Evolutionary conservation across 2,113 vertebrate species (phyloP), one percentile per base, ranked within the genome.

Genomic region (Colossoma macropomum): DNA sequence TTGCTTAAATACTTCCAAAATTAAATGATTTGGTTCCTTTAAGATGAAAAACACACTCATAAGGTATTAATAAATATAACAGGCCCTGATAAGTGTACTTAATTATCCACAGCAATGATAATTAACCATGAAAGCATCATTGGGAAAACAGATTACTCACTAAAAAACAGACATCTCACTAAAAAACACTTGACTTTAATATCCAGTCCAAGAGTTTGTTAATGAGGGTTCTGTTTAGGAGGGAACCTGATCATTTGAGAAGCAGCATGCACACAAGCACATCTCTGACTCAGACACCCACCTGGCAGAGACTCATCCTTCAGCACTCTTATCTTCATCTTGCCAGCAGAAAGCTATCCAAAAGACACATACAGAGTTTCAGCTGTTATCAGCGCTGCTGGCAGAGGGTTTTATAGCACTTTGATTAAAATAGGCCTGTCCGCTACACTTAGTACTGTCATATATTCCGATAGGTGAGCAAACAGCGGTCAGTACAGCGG

Each of bases 261-360:
- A 19, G 50, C 71, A 19, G 54, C 73, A 56, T 1, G 76, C 28
- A 54, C 25, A 77, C 28, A 77, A 27, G 27, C 50, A 74, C 71
- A 68, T 38, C 52, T 45, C 48, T 9, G 45, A n/a, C 34, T 80
- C 69, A 77, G 19, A 59, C 25, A 82, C 91, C 89, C 77, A 94
- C 93, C 92, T 90, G 86, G 86, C 76, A 89, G 54, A 4, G 65
- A n/a, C 50, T 95, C 89, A 12, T 95, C 92, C 91, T 95, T 96
- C 85, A 98, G 93, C 50, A 96, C 79, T 86, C 93, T 94, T 80
- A 98, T 85, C 91, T 94, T 98, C 86, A 96, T 76, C 92, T 94
- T 97, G 82, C 95, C 95, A 62, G 93, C 88, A 89, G 95, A 92
- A 90, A 94, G 54, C 96, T 98, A 85, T 12, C 59, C 56, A 8